Base-by-base conservation (phyloP, 53 echinoderm and acorn worm species). In the Crossaster papposus region DNA sequence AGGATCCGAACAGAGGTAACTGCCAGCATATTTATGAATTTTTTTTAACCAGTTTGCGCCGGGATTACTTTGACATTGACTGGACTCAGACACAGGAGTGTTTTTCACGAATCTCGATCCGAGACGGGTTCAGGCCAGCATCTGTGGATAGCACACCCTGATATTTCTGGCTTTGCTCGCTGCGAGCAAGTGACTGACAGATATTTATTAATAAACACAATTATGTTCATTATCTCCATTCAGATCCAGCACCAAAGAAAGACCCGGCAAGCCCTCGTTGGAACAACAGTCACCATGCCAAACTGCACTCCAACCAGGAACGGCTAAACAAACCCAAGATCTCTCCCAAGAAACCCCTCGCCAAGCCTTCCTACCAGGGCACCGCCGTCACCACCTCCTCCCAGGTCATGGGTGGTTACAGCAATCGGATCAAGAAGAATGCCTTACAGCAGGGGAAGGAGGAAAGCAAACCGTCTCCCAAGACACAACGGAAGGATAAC, bases 391-490 rank as follows among this genome's bases (percentile, higher is more conserved):
- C 77, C 32, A 30, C 70, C 53, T 52, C 91, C 30, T 90, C 90
- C 65, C 90, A 91, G 15, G 75, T 72, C n/a, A 36, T 65, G 36
- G 79, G 81, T 18, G 91, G 94, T 7, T 94, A 94, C 85, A 91
- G 89, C 83, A 91, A 79, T 79, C 88, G 91, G 85, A 55, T 72
- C 29, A 94, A 94, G 94, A 91, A 89, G 89, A 91, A 72, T 32
- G 91, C 91, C 31, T 94, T 91, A 91, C 89, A 4, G 73, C 89
- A 64, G 85, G 89, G 51, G 51, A 83, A 24, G 73, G 64, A 30
- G 23, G 91, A 58, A 10, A 37, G 62, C 24, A 87, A 87, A 55
- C 75, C 77, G 3, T 63, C 87, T 0, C 34, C 87, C 35, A 77
- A 77, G 87, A 58, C 23, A 9, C 87, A 87, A 35, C 87, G 37